Base-by-base conservation (phyloP, 2,888 invertebrate genomes). In the Minunthozetes semirufus region DNA sequence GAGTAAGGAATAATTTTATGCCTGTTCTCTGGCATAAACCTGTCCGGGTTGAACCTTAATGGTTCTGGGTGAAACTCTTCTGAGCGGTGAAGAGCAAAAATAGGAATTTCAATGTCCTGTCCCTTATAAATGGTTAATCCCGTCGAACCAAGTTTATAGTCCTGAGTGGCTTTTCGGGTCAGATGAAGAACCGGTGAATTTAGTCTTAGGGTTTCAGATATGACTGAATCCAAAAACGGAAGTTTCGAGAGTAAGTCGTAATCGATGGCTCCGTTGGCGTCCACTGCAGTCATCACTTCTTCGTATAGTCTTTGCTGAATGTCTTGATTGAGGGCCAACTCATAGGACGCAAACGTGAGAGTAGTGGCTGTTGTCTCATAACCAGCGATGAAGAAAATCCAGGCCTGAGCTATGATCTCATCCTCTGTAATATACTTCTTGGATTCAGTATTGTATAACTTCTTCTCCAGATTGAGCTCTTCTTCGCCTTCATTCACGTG, bases 11-110 rank as follows among this genome's bases (percentile, higher is more conserved):
- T 63, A 1, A 77, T 66, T 42, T 77, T 76, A 1, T 53, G n/a
- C 68, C 68, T 75, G 48, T 79, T 78, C 59, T 79, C 77, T 0
- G 78, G 76, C n/a, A 77, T 53, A 74, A 78, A 79, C 46, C 78
- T 66, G 11, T 78, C 77, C 13, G 78, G 78, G 46, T 77, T 63
- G 38, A 77, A 78, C n/a, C 50, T 56, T 22, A 76, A 56, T 4
- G 78, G 76, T 5, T 77, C 48, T 1, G 78, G 78, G 46, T 72
- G 78, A 27, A 72, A 73, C 13, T 76, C 73, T 1, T 73, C 63
- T 42, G 77, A 76, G 17, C 74, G 75, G 3, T 78, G 78, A 13
- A 78, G 53, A 17, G 1, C 75, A 73, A 56, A 78, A 59, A 13
- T 63, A 59, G 6, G 78, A 33, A 33, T 33, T 33, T 33, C 48